These are phyloP conservation scores for Heterodera filipjevi DNA, from an alignment of 2,888 invertebrate genomes.

Conservation along the genomic window DNA sequence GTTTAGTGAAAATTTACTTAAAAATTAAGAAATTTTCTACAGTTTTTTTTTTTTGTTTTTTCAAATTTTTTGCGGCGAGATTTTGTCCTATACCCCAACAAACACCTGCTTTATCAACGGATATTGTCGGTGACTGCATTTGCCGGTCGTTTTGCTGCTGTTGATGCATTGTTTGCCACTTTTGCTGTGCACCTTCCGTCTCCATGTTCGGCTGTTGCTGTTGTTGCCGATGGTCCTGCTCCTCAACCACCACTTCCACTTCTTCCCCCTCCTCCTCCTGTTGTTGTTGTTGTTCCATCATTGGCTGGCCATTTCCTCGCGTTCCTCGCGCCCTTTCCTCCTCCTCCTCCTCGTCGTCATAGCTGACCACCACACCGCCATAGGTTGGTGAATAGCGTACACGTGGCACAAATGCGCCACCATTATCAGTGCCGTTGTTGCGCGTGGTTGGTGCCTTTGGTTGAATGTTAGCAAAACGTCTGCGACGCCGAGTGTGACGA, in stretches of 20 bases:
- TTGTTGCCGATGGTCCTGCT: too few species aligned
- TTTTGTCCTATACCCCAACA: too few species aligned
- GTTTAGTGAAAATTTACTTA: too few species aligned
- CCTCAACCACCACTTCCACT: not conserved
- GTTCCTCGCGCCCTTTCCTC: not conserved
- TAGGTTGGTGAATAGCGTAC: constrained; percentile 7
- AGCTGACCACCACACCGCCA: not conserved
- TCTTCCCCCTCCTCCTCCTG: too few species aligned
- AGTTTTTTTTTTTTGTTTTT: too few species aligned
- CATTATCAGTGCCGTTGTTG: not conserved
- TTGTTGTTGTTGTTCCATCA: too few species aligned
- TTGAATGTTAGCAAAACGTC: not conserved
- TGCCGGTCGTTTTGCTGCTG: too few species aligned
- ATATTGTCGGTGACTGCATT: too few species aligned
- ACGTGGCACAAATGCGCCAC: constrained; percentile 1
- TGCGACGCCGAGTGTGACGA: not conserved
- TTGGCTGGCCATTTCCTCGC: not conserved
- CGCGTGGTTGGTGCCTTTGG: not conserved
- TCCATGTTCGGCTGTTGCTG: not conserved
- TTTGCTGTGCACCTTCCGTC: not conserved
- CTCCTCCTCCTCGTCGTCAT: constrained; percentile 10
- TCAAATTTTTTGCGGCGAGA: too few species aligned
- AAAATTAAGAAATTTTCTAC: too few species aligned
- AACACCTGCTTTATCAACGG: too few species aligned
- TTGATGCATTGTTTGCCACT: too few species aligned